Evolutionary conservation across 2,888 invertebrate species (phyloP).

Genomic region (Xestia ashworthii): DNA sequence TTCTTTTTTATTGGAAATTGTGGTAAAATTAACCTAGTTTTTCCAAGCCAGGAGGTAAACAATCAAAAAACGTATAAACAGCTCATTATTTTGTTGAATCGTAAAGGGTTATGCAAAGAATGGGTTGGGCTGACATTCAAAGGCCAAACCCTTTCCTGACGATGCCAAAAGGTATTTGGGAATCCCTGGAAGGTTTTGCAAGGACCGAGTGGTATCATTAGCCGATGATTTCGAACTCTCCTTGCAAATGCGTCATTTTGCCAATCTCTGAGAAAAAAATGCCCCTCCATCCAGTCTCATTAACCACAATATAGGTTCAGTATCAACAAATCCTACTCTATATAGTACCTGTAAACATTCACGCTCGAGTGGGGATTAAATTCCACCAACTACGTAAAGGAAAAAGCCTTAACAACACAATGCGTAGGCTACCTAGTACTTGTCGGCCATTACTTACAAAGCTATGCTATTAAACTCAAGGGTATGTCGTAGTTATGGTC

Average conservation of each 20-base stretch:
- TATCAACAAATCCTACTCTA: conserved; percentile 15
- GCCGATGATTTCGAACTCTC: not conserved
- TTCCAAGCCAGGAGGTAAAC: not conserved
- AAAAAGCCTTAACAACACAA: conserved; percentile 51
- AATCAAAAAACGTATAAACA: not conserved
- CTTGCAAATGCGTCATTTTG: not conserved
- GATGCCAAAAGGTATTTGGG: not conserved
- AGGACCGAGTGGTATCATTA: not conserved
- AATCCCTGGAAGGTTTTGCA: not conserved
- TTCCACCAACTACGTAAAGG: conserved; percentile 42
- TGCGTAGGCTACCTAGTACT: conserved; percentile 36
- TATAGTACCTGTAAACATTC: conserved; percentile 20
- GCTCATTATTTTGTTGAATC: not conserved
- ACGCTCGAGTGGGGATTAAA: conserved; percentile 44
- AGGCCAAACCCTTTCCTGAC: not conserved
- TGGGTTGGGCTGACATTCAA: not conserved
- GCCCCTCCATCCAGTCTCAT: not conserved
- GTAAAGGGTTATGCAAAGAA: not conserved
- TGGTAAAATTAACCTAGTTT: conserved; percentile 1
- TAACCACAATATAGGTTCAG: not conserved
- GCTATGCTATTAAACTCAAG: conserved; percentile 57
- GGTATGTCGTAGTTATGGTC: conserved; percentile 30
- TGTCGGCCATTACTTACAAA: conserved; percentile 36
- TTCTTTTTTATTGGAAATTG: conserved; percentile 28
- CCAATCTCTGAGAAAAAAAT: not conserved